Conservation (phyloP, 2,113 vertebrate genomes). For the Ctenomys sociabilis region DNA sequence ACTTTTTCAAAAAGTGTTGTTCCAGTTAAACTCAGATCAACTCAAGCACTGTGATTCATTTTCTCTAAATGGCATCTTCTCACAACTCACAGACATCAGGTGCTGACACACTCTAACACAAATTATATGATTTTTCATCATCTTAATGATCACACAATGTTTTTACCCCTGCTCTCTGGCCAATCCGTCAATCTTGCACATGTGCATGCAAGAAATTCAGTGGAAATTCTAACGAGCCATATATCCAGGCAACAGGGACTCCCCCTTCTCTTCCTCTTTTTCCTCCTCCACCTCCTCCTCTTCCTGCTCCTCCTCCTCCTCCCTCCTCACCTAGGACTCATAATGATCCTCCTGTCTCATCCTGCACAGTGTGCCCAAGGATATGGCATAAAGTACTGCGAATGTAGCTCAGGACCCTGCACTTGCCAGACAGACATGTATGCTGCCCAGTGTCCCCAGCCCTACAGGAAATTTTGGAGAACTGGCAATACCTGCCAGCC, state of each 20-base stretch:
- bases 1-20: background rate
- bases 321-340: too few species aligned
- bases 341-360: too few species aligned
- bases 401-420: too few species aligned
- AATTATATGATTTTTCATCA: background rate
- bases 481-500: accelerated
- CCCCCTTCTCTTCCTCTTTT: too few species aligned
- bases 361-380: too few species aligned
- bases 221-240: background rate
- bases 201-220: background rate
- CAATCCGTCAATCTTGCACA: background rate
- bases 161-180: background rate
- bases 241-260: background rate
- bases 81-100: background rate
- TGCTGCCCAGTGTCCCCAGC: too few species aligned
- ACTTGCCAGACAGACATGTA: too few species aligned
- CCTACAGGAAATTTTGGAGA: too few species aligned
- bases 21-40: background rate
- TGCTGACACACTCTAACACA: background rate
- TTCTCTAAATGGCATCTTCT: background rate
- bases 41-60: background rate
- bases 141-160: background rate
- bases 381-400: too few species aligned
- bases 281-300: too few species aligned
- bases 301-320: too few species aligned